phyloP scores from a whole-genome alignment of 1,140 invertebrate genomes.

The Aphis gossypii region DNA sequence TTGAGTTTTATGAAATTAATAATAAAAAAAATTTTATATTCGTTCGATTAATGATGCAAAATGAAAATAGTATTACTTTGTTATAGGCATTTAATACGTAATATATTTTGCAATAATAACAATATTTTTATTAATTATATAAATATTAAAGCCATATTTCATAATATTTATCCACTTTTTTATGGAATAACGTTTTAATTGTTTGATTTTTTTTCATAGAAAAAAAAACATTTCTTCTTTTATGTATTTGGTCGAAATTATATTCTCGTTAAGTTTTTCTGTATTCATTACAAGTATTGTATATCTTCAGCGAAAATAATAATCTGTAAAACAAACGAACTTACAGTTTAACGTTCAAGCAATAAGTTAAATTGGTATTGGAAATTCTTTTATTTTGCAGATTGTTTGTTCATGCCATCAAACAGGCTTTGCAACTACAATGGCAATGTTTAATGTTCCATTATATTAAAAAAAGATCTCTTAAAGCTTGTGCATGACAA shows the following conservation, averaged over 20 bases:
- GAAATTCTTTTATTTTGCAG: not conserved
- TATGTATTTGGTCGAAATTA: not conserved
- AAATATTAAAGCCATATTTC: not conserved
- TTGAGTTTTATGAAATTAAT: no score
- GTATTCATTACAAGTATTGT: not conserved
- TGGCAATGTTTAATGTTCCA: not conserved
- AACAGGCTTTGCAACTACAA: not conserved
- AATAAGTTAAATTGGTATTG: not conserved
- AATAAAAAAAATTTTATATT: no score
- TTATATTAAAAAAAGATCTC: not conserved
- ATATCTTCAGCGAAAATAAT: not conserved
- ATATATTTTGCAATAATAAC: not conserved
- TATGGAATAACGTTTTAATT: not conserved
- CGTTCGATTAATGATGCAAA: no score
- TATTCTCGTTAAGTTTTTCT: not conserved
- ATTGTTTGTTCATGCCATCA: not conserved
- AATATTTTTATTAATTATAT: not conserved
- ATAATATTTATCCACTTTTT: not conserved
- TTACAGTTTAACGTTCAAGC: not conserved
- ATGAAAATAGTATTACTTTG: no score
- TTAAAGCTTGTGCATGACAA: not conserved
- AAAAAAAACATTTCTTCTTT: not conserved
- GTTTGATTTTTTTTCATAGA: no score
- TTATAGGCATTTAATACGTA: not conserved
- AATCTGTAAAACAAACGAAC: not conserved